Percentiles rank a stretch among this genome's conserved stretches.
phyloP scores from a whole-genome alignment of 2,888 invertebrate genomes.

The Heliconius ethilla region DNA sequence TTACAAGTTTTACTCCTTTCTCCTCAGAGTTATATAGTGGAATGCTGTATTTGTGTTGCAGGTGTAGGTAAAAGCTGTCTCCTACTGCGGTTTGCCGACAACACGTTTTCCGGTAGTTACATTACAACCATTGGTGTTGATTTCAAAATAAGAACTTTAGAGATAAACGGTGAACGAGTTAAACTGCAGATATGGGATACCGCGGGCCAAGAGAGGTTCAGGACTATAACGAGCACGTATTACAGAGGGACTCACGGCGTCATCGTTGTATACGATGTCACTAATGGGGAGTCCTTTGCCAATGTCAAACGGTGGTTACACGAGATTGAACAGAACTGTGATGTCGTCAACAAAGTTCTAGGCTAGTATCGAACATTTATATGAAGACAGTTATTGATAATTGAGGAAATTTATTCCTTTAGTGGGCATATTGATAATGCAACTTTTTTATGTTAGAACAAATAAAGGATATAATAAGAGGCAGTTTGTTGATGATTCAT shows the following conservation, averaged over 20 bases:
- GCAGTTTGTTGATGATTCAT: conserved; percentile 19
- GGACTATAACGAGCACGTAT: conserved; percentile 99
- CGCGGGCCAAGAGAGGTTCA: conserved; percentile 97
- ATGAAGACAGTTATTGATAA: background rate
- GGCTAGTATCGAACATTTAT: conserved; percentile 78
- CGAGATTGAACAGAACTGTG: conserved; percentile 99
- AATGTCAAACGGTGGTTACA: conserved; percentile 99
- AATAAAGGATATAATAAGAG: background rate
- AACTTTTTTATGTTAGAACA: background rate
- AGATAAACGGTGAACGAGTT: conserved; percentile 93
- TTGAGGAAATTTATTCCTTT: background rate
- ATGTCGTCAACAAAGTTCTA: conserved; percentile 98
- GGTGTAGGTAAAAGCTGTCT: conserved; percentile 99
- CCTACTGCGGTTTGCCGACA: conserved; percentile 97
- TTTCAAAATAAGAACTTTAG: conserved; percentile 99
- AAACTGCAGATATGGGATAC: conserved; percentile 99
- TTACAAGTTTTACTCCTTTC: conserved; percentile 53
- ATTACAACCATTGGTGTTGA: conserved; percentile 99
- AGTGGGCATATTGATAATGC: background rate
- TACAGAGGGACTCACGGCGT: conserved; percentile 99
- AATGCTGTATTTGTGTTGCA: conserved; percentile 73
- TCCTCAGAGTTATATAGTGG: conserved; percentile 55
- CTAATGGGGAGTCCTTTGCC: conserved; percentile 98
- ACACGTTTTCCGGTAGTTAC: conserved; percentile 98
- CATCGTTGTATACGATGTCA: conserved; percentile 99